Percentiles rank a stretch among this genome's conserved stretches.
These are phyloP conservation scores for Falco naumanni DNA, from an alignment of 2,797 vertebrate genomes.

Conservation along the genomic window DNA sequence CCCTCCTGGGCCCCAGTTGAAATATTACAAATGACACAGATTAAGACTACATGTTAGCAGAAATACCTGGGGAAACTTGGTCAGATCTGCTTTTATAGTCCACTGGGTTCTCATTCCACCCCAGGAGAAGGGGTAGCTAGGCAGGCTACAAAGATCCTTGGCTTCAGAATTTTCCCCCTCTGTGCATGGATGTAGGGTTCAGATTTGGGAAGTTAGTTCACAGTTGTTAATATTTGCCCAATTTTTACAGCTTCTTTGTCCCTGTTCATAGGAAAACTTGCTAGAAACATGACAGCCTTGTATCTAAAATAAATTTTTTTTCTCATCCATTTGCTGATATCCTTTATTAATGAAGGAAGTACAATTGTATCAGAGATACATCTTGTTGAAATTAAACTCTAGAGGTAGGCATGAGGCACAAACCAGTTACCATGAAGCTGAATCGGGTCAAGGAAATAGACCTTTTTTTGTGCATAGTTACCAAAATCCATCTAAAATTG, in stretches of 20 bases:
- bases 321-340: background rate
- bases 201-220: background rate
- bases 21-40: background rate
- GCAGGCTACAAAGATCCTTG: background rate
- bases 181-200: background rate
- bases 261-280: background rate
- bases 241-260: background rate
- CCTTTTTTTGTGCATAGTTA: background rate
- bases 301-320: background rate
- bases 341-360: background rate
- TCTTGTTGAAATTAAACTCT: background rate
- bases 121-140: background rate
- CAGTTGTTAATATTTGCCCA: background rate
- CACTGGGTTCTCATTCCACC: background rate
- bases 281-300: background rate
- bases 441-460: background rate
- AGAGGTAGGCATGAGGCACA: background rate
- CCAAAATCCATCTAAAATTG: background rate
- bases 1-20: background rate
- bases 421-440: background rate
- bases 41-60: background rate
- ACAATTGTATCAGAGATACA: background rate
- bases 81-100: background rate
- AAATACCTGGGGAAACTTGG: background rate
- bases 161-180: background rate